Evolutionary conservation across 2,797 vertebrate genomes (phyloP).

Genomic region (Tamandua tetradactyla): DNA sequence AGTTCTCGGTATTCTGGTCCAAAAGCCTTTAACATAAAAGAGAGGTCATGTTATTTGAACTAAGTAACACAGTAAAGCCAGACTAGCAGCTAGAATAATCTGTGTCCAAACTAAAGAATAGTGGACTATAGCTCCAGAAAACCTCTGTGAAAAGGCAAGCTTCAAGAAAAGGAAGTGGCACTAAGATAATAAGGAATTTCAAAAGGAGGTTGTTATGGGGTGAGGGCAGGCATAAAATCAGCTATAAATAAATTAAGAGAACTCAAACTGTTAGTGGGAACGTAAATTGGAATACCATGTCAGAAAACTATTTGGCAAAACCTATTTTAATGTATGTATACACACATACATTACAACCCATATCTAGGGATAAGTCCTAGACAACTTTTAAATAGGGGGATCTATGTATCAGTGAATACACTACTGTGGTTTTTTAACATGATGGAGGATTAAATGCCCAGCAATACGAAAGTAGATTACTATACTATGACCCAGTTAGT

Average conservation of each 20-base stretch:
- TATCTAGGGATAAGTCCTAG: background rate
- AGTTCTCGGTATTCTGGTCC: background rate
- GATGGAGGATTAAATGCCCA: background rate
- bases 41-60: background rate
- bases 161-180: background rate
- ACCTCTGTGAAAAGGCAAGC: background rate
- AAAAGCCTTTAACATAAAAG: background rate
- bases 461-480: background rate
- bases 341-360: background rate
- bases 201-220: rapidly evolving
- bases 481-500: background rate
- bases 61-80: background rate
- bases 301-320: background rate
- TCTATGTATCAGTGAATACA: background rate
- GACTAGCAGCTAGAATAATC: background rate
- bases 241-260: background rate
- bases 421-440: background rate
- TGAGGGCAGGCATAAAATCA: background rate
- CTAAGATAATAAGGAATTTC: background rate
- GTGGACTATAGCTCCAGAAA: rapidly evolving
- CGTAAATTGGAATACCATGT: background rate
- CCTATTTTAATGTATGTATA: background rate
- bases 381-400: background rate
- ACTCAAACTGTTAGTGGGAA: background rate
- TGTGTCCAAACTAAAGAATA: no score